A percentile compares a stretch with the other conserved stretches of the same genome.
phyloP scores from a whole-genome alignment of 2,888 invertebrate genomes.

The Serripes groenlandicus region DNA sequence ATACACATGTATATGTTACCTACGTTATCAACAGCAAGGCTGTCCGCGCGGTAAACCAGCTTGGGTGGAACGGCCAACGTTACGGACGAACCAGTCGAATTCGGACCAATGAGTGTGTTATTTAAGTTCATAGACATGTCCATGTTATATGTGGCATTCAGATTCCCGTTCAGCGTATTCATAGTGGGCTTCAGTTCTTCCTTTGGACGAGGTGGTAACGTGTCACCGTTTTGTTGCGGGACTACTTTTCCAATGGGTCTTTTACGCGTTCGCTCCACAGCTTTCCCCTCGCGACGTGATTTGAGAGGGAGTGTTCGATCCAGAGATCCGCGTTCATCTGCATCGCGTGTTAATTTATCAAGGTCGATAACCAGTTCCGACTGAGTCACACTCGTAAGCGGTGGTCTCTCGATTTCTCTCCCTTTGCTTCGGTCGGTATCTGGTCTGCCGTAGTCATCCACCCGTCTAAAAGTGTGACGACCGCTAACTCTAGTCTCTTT shows the following conservation, averaged over 20 bases:
- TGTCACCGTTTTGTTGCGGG: slow-evolving; percentile 10
- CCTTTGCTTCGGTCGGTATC: slow-evolving; percentile 30
- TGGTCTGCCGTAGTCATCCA: slow-evolving; percentile 44
- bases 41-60: slow-evolving; percentile 55
- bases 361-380: slow-evolving; percentile 49
- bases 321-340: slow-evolving; percentile 37
- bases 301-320: slow-evolving; percentile 16
- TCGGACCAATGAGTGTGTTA: slow-evolving; percentile 42
- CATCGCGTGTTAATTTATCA: slow-evolving; percentile 19
- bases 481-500: slow-evolving; percentile 39
- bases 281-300: slow-evolving; percentile 39
- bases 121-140: slow-evolving; percentile 11
- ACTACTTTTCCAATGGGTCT: slow-evolving; percentile 45
- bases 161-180: slow-evolving; percentile 15
- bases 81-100: slow-evolving; percentile 46
- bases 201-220: neutral
- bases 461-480: slow-evolving; percentile 53
- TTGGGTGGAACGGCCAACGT: slow-evolving; percentile 36
- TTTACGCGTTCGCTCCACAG: slow-evolving; percentile 53
- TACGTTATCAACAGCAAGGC: slow-evolving; percentile 52
- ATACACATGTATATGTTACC: slow-evolving; percentile 63
- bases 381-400: slow-evolving; percentile 29
- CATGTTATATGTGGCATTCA: neutral
- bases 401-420: slow-evolving; percentile 52
- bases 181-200: neutral